These are phyloP conservation scores for Diprion similis DNA, from an alignment of 1,140 invertebrate genomes.

Conservation along the genomic window DNA sequence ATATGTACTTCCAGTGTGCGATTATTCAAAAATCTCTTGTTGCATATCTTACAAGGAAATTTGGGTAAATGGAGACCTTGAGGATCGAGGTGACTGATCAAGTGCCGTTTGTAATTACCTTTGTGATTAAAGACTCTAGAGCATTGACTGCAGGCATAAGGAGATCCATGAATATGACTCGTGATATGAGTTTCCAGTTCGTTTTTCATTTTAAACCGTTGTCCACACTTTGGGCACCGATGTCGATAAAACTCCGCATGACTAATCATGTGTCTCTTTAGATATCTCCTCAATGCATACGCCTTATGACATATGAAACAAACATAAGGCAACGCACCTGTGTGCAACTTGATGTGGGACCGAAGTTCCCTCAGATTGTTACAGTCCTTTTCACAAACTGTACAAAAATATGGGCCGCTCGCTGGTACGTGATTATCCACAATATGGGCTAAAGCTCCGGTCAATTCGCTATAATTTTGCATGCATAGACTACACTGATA, in stretches of 20 bases:
- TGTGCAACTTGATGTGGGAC: conserved; percentile 60
- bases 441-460: conserved; percentile 43
- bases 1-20: conserved; percentile 57
- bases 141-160: conserved; percentile 57
- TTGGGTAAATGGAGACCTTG: conserved; percentile 49
- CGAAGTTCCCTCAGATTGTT: conserved; percentile 45
- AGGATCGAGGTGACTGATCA: conserved; percentile 51
- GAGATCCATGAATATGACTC: conserved; percentile 40
- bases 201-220: conserved; percentile 47
- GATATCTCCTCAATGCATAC: conserved; percentile 63
- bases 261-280: conserved; percentile 66
- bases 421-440: conserved; percentile 54
- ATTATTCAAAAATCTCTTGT: conserved; percentile 61
- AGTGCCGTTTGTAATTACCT: conserved; percentile 54
- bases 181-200: conserved; percentile 49
- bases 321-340: conserved; percentile 65
- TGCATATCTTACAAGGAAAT: conserved; percentile 64
- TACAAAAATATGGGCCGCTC: conserved; percentile 55
- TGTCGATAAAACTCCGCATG: conserved; percentile 64
- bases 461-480: conserved; percentile 49
- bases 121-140: conserved; percentile 54
- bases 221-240: conserved; percentile 57
- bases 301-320: conserved; percentile 67
- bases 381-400: conserved; percentile 58
- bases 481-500: conserved; percentile 56